Base-by-base conservation (phyloP, 2,888 invertebrate genomes). In the Harpalus rubripes region DNA sequence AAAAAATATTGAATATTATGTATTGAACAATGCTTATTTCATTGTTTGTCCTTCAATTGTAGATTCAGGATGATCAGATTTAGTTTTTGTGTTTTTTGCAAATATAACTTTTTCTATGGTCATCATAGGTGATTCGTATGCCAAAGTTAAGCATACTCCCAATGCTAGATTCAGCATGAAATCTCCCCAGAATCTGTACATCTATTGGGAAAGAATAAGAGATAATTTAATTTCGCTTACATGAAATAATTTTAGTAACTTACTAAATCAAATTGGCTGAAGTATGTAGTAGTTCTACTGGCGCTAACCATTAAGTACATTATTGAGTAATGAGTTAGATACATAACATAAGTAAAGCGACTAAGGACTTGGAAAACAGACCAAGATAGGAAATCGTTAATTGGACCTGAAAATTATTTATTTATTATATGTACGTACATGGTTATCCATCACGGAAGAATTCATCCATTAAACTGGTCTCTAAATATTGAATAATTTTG, bases 381-480 rank as follows among this genome's bases (percentile, higher is more conserved):
- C 83, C 83, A 83, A 10, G 83, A 83, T 18, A 83, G 15, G 41
- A 83, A 83, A 12, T n/a, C n/a, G 52, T 83, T 83, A 16, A 83
- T 44, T 12, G 63, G 61, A 12, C 83, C 83, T 83, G 32, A 72
- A 72, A 72, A 10, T 76, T 2, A 52, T 1, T 12, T 12, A 52
- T 52, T 12, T 32, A 32, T 32, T 32, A 32, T 32, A n/a, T n/a
- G n/a, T n/a, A n/a, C n/a, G n/a, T n/a, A 32, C 32, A 32, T 32
- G 32, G 32, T 6, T 32, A 32, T 32, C 32, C 32, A 32, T 32
- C 32, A 32, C 5, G 32, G 32, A 32, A 32, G 5, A 32, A 32
- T 32, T 32, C 32, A 6, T 32, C 5, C 32, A 32, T 32, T 32
- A 4, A 4, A 32, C 3, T 32, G 32, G 5, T 32, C 32, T 5